phyloP scores from a whole-genome alignment of 2,797 vertebrate genomes.

The Micrastur ruficollis region DNA sequence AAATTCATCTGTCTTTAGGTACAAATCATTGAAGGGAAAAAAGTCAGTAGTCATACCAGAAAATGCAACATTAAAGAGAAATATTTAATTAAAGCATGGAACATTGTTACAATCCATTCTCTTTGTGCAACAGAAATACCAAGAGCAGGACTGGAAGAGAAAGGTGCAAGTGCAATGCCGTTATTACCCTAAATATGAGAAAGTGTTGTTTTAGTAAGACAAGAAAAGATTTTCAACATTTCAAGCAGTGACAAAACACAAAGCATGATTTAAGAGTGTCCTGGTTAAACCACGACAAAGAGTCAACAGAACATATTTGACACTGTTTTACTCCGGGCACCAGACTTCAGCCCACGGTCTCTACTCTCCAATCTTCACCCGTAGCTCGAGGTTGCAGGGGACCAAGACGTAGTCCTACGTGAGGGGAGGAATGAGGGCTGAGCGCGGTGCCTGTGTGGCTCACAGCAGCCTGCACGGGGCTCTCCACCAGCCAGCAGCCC shows the following conservation, averaged over 20 bases:
- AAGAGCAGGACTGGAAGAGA: neutral
- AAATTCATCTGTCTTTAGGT: neutral
- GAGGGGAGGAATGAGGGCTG: neutral
- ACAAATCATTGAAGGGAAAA: neutral
- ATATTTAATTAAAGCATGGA: neutral
- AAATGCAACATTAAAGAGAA: neutral
- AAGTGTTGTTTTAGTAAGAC: neutral
- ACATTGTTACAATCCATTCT: neutral
- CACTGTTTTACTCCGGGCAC: neutral
- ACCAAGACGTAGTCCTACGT: conserved; percentile 26
- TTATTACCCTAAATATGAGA: neutral
- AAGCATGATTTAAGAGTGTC: neutral
- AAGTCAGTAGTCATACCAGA: neutral
- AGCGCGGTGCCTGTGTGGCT: neutral
- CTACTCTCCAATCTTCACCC: fast-evolving
- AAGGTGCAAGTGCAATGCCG: neutral
- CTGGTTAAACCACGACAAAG: too few relatives aligned
- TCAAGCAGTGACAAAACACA: neutral
- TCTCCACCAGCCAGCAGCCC: fast-evolving
- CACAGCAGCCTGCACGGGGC: fast-evolving
- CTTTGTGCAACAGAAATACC: neutral
- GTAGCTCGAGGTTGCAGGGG: conserved; percentile 17
- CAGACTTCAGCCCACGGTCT: neutral
- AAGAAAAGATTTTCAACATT: neutral
- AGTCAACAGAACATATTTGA: neutral